Evolutionary conservation across 2,797 vertebrate species (phyloP).

Genomic region (Cossypha polioptera): DNA sequence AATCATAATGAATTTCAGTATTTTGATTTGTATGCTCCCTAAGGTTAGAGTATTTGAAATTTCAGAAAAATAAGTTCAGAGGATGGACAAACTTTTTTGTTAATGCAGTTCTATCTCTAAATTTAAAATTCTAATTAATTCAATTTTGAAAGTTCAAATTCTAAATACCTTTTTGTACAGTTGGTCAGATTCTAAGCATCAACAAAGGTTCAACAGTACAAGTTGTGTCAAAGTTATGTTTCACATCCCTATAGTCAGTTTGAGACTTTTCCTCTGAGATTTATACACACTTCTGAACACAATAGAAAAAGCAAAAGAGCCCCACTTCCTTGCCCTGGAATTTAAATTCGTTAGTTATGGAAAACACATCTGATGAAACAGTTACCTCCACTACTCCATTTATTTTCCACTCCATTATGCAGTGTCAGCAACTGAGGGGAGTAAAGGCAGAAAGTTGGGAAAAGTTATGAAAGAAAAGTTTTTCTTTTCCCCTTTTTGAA

Average conservation of each 20-base stretch:
- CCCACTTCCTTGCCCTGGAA: background rate
- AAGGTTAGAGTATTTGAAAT: background rate
- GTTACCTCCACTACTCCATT: background rate
- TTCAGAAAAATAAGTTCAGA: background rate
- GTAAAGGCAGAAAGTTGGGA: background rate
- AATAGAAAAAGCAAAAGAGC: background rate
- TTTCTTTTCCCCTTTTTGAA: background rate
- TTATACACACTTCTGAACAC: background rate
- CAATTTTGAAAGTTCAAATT: background rate
- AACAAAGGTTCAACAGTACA: background rate
- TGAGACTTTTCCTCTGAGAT: background rate
- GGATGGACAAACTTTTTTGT: background rate
- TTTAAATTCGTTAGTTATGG: background rate
- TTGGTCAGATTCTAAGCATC: background rate
- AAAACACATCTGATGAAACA: background rate
- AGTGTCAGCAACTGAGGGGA: background rate
- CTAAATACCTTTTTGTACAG: fast-evolving
- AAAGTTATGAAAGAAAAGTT: background rate
- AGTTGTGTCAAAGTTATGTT: background rate
- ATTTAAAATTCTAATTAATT: background rate
- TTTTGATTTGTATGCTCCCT: background rate
- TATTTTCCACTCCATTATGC: background rate
- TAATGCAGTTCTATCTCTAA: background rate
- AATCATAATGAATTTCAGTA: background rate
- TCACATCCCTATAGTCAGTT: background rate